Conservation (phyloP, 2,113 vertebrate genomes). For the Saimiri boliviensis region DNA sequence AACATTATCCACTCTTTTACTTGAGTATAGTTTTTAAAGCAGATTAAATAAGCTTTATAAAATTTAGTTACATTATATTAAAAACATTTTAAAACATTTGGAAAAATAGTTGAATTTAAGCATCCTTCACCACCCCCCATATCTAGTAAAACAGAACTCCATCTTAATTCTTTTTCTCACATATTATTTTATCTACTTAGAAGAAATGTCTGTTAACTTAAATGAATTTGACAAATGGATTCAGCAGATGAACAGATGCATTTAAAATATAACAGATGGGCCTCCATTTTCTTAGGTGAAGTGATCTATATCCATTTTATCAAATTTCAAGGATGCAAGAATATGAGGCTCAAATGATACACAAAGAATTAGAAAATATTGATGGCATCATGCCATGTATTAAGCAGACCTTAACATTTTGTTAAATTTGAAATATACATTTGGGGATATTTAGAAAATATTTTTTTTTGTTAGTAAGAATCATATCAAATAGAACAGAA, state of each 20-base stretch:
- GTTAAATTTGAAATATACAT: slow-evolving; percentile 50
- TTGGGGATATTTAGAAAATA: neutral
- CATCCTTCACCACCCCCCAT: neutral
- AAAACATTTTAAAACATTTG: slow-evolving; percentile 49
- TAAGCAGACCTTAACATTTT: slow-evolving; percentile 53
- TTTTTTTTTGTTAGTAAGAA: neutral
- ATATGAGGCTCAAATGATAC: slow-evolving; percentile 40
- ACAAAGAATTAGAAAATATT: slow-evolving; percentile 59
- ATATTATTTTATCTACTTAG: slow-evolving; percentile 60
- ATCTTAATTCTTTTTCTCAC: slow-evolving; percentile 56
- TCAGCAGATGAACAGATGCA: slow-evolving; percentile 77
- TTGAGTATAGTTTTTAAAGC: neutral
- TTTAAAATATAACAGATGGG: slow-evolving; percentile 73
- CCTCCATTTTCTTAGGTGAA: slow-evolving; percentile 70
- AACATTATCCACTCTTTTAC: neutral
- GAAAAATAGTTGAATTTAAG: neutral
- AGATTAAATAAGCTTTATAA: neutral
- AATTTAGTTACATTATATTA: slow-evolving; percentile 18
- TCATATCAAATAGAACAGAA: neutral
- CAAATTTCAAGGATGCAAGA: slow-evolving; percentile 55
- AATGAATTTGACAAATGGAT: slow-evolving; percentile 76
- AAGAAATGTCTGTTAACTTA: slow-evolving; percentile 62
- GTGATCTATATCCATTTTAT: slow-evolving; percentile 70
- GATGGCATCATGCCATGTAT: neutral
- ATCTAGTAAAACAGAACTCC: slow-evolving; percentile 42